Evolutionary conservation across 2,113 vertebrate species (phyloP), one percentile per base, ranked within the genome.

Genomic region (Ptyas mucosa): DNA sequence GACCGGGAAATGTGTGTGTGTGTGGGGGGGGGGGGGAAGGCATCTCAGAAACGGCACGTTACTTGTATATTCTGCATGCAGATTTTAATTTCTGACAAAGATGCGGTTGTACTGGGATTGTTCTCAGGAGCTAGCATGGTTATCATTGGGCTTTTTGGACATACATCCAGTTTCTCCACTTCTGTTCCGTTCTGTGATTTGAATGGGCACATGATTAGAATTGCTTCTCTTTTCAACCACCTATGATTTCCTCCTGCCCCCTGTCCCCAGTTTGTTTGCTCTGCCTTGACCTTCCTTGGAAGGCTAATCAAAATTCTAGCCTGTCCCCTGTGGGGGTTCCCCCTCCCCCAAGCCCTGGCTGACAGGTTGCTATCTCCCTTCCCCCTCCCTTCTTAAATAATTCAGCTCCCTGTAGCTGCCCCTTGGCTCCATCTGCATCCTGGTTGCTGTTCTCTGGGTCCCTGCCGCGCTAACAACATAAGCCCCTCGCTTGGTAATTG

Each of bases 401-500:
- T 93, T 93, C 92, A 93, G 81, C 49, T 64, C 81, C 92, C 89
- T 53, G 49, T 90, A 87, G 55, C 92, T 87, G 92, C 49, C 89
- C 89, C 89, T 93, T 86, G 92, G 92, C 88, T 93, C 92, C 81
- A 90, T 90, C 92, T 93, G 92, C 92, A 93, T 93, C 89, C 89
- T 23, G 89, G 89, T 85, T 93, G 92, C 92, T 87, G 81, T 86
- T 90, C 49, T 49, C 69, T 64, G 88, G 55, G 89, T 85, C 89
- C 92, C 92, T 43, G 92, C 92, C 14, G 89, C 2, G 92, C 92
- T 90, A 93, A 93, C 92, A 93, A 93, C 81, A 90, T 93, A 93
- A 93, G 92, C 92, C 87, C 89, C 92, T 93, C n/a, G n/a, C 92
- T 64, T 86, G 89, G 92, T 93, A 93, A 93, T 93, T 93, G 92